Evolutionary conservation across 2,888 invertebrate species (phyloP).

Genomic region (Tipula confusa): DNA sequence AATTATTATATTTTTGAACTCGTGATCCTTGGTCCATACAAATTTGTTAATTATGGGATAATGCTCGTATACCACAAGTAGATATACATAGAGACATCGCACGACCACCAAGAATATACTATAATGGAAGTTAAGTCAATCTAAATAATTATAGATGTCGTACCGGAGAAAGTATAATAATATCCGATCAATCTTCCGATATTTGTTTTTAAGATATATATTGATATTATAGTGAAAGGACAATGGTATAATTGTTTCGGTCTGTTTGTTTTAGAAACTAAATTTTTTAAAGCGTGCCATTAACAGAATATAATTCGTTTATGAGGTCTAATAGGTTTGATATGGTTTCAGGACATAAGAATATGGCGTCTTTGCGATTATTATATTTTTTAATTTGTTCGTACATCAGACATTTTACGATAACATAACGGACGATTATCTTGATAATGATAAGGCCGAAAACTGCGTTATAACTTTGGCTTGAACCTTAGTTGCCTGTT

Average conservation of each 20-base stretch:
- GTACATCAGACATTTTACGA: neutral
- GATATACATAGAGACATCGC: neutral
- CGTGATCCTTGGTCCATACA: neutral
- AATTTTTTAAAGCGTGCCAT: neutral
- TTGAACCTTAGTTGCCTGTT: too few species aligned
- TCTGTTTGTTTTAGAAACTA: neutral
- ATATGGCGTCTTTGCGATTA: neutral
- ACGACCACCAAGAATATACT: neutral
- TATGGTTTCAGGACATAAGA: neutral
- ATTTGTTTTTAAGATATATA: neutral
- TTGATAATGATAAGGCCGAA: too few species aligned
- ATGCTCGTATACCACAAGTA: neutral
- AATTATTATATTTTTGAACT: neutral
- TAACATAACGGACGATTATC: too few species aligned
- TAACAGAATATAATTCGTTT: neutral
- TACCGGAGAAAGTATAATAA: neutral
- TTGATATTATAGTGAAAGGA: neutral
- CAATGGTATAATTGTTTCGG: neutral
- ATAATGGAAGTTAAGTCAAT: neutral
- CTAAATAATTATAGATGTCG: neutral
- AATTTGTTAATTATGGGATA: neutral
- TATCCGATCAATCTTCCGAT: constrained; percentile 3
- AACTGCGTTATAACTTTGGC: too few species aligned
- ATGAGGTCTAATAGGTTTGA: neutral
- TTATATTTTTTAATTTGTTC: neutral